Evolutionary conservation across 2,888 invertebrate genomes (phyloP).

Genomic region (Caenorhabditis parvicauda): DNA sequence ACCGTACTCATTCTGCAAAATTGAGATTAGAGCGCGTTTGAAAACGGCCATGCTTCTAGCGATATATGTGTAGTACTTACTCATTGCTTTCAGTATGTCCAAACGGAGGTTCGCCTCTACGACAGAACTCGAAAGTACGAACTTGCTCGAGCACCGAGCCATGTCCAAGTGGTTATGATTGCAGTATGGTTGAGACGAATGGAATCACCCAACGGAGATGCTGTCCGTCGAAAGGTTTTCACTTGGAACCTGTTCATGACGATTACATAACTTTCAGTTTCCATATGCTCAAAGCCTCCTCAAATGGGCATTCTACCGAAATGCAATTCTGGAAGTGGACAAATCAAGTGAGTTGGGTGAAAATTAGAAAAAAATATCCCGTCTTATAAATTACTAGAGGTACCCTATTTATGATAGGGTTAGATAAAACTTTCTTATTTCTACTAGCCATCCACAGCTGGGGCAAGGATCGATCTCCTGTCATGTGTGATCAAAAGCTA

Average conservation of each 20-base stretch:
- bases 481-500: no score
- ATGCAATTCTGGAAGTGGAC: conserved; percentile 37
- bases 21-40: no score
- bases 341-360: conserved; percentile 36
- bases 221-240: conserved; percentile 43
- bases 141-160: conserved; percentile 35
- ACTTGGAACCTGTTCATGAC: background rate
- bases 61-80: no score
- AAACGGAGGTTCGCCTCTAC: conserved; percentile 41
- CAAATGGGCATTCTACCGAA: conserved; percentile 42
- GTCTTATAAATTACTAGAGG: no score
- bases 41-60: no score
- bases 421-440: no score
- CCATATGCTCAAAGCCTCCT: conserved; percentile 39
- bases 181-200: conserved; percentile 39
- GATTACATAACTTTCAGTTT: conserved; percentile 16
- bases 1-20: no score
- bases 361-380: no score
- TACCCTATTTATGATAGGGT: no score
- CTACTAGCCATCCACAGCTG: no score
- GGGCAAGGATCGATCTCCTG: no score
- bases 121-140: conserved; percentile 39
- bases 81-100: conserved; percentile 46
- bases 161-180: conserved; percentile 44
- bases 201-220: conserved; percentile 37